Conservation (phyloP, 92 coral and sea anemone species). For the Paramuricea clavata region DNA sequence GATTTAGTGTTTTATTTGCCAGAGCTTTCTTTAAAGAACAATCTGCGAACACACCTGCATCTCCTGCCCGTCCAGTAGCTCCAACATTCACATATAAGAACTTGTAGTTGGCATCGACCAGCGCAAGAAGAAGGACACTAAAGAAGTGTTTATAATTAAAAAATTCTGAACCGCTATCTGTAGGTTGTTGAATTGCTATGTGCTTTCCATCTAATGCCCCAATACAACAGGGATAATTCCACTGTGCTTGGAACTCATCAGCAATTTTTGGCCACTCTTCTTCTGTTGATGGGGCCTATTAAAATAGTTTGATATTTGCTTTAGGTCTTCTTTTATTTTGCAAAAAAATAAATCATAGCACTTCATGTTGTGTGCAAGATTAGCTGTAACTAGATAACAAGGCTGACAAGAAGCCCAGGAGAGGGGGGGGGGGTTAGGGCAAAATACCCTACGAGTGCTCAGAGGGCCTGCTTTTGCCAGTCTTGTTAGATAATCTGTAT, state of each 20-base stretch:
- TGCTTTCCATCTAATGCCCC: slow-evolving; percentile 43
- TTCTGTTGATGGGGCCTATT: slow-evolving; percentile 17
- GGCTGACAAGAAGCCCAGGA: no score
- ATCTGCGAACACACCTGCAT: slow-evolving; percentile 35
- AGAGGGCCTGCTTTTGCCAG: no score
- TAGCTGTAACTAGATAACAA: background rate
- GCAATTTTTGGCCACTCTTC: slow-evolving; percentile 33
- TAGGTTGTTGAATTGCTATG: background rate
- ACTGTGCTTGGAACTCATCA: background rate
- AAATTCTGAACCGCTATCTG: background rate
- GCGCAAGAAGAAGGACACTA: slow-evolving; percentile 25
- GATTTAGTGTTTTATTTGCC: slow-evolving; percentile 7
- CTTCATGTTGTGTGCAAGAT: no score
- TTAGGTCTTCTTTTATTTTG: background rate
- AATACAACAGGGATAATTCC: slow-evolving; percentile 43
- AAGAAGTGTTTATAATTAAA: slow-evolving; percentile 38
- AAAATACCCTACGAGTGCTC: no score
- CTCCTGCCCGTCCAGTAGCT: slow-evolving; percentile 36
- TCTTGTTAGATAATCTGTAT: background rate
- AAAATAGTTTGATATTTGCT: background rate
- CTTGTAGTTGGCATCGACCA: slow-evolving; percentile 47
- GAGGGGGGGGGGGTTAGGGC: no score
- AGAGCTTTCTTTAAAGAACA: slow-evolving; percentile 19
- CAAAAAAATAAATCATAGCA: background rate
- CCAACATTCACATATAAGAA: slow-evolving; percentile 29